Conservation (phyloP, 2,888 invertebrate genomes). For the Aplocera efformata region DNA sequence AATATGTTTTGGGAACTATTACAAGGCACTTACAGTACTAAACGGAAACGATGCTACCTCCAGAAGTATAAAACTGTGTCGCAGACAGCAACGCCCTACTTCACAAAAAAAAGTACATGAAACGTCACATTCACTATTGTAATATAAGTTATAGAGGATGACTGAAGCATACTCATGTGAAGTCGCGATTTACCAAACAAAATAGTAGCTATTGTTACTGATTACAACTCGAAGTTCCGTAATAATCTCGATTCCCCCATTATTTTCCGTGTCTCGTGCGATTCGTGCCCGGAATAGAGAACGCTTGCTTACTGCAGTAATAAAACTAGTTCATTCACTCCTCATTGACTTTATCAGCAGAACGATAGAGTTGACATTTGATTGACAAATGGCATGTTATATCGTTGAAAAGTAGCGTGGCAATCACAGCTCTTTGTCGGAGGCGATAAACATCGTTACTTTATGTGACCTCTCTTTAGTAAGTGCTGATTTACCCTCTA, state of each 20-base stretch:
- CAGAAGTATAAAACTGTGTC: no score
- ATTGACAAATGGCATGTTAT: slow-evolving; percentile 1
- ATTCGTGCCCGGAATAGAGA: slow-evolving; percentile 51
- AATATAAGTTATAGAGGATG: no score
- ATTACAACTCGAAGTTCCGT: slow-evolving; percentile 1
- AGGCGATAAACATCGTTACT: slow-evolving; percentile 42
- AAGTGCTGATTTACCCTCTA: slow-evolving; percentile 4
- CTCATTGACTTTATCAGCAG: neutral
- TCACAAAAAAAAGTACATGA: no score
- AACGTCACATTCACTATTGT: no score
- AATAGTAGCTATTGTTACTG: no score
- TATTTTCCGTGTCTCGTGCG: slow-evolving; percentile 49
- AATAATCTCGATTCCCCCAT: slow-evolving; percentile 33
- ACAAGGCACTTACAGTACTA: no score
- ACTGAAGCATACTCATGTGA: no score
- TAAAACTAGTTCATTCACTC: slow-evolving; percentile 29
- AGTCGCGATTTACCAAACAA: no score
- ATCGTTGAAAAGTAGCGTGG: slow-evolving; percentile 30
- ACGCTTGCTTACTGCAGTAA: slow-evolving; percentile 44
- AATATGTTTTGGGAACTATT: no score
- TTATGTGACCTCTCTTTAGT: slow-evolving; percentile 28
- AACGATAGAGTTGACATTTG: slow-evolving; percentile 19
- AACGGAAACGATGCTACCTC: no score
- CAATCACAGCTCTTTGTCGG: slow-evolving; percentile 50
- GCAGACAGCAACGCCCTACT: no score